Evolutionary conservation across 2,113 vertebrate species (phyloP).

Genomic region (Ahaetulla prasina): DNA sequence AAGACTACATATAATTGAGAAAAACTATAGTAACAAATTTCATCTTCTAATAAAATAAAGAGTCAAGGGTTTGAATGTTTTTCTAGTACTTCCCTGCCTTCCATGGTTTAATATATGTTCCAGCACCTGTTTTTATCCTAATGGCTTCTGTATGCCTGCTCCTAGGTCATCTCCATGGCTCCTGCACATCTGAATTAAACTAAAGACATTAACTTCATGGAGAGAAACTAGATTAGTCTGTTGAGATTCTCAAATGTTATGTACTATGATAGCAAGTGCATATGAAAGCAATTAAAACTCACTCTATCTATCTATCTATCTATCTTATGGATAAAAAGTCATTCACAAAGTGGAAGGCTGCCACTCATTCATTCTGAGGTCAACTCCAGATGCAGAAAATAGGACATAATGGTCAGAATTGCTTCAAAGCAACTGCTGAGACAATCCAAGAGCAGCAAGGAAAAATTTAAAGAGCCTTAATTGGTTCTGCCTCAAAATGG

Average conservation of each 20-base stretch:
- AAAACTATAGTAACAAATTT: not conserved
- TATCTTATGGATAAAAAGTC: conserved; percentile 6
- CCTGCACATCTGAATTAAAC: not conserved
- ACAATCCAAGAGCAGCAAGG: conserved; percentile 48
- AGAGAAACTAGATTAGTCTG: not conserved
- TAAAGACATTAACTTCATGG: not conserved
- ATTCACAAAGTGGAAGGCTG: conserved; percentile 13
- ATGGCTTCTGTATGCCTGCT: not conserved
- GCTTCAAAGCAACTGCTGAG: conserved; percentile 62
- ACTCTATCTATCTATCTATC: not conserved
- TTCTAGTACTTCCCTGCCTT: not conserved
- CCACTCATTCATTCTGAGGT: conserved; percentile 32
- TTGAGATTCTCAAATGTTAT: conserved; percentile 18
- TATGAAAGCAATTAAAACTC: conserved; percentile 22
- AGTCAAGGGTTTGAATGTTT: not conserved
- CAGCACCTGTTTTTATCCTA: not conserved
- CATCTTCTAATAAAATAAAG: not conserved
- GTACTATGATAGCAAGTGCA: not conserved
- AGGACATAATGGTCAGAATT: conserved; percentile 50
- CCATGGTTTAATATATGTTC: not conserved
- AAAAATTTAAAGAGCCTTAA: conserved; percentile 58
- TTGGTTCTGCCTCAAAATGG: conserved; percentile 61
- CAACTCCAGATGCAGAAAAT: conserved; percentile 53
- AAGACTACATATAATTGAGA: not conserved
- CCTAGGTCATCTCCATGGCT: not conserved